phyloP scores from a whole-genome alignment of 2,797 vertebrate genomes.

The Channa striata region DNA sequence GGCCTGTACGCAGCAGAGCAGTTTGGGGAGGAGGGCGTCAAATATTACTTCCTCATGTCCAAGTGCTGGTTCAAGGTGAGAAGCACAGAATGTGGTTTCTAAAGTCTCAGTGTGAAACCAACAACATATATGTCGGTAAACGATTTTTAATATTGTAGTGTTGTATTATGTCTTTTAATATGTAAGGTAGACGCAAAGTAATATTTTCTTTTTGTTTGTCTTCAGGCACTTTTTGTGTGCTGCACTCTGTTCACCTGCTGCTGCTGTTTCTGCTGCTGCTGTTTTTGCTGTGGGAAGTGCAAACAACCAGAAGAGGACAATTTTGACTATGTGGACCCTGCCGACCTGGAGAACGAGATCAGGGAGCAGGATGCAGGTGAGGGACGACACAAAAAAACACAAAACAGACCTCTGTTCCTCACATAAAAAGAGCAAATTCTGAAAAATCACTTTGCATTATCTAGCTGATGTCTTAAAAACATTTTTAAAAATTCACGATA shows the following conservation, averaged over 20 bases:
- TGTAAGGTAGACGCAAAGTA: neutral
- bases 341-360: constrained; percentile 86
- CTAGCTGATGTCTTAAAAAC: too few relatives aligned
- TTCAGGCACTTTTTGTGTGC: constrained; percentile 83
- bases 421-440: neutral
- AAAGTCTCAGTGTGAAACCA: neutral
- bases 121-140: neutral
- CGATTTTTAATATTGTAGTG: neutral
- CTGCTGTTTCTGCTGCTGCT: constrained; percentile 91
- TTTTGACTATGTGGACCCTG: constrained; percentile 80
- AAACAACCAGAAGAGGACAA: constrained; percentile 66
- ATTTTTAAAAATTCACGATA: too few relatives aligned
- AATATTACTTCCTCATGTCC: constrained; percentile 90
- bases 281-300: constrained; percentile 89
- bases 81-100: neutral
- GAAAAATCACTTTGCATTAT: too few relatives aligned
- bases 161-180: neutral
- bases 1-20: constrained; percentile 93
- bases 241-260: constrained; percentile 87
- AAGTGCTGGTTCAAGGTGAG: constrained; percentile 97
- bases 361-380: constrained; percentile 82
- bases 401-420: too few relatives aligned
- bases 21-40: constrained; percentile 91
- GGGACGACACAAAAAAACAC: neutral
- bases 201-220: neutral